phyloP scores from a whole-genome alignment of 2,888 invertebrate genomes.

The Trissoscelio sp. region DNA sequence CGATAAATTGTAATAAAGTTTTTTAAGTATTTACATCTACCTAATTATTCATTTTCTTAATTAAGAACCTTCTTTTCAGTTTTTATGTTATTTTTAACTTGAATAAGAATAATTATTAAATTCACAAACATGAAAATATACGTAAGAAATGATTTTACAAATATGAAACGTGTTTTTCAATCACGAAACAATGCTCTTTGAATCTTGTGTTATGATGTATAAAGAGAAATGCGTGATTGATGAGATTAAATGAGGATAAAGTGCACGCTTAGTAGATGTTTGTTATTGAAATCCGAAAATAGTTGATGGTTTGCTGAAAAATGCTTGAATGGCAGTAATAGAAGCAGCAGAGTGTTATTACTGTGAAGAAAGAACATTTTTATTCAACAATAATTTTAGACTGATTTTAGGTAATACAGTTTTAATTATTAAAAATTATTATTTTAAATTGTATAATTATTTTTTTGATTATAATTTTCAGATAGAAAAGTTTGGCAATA shows the following conservation, averaged over 20 bases:
- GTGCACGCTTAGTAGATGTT: slow-evolving; percentile 53
- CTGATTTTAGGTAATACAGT: too few species aligned
- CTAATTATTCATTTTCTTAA: background rate
- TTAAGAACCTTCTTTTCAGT: too few species aligned
- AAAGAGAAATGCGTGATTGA: slow-evolving; percentile 51
- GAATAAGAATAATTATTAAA: too few species aligned
- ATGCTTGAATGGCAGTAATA: slow-evolving; percentile 21
- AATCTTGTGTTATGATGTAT: slow-evolving; percentile 12
- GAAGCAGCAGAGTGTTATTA: background rate
- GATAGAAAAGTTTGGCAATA: too few species aligned
- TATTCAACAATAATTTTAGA: too few species aligned
- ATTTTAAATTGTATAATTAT: too few species aligned
- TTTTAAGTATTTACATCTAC: background rate
- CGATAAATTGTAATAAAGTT: slow-evolving; percentile 8
- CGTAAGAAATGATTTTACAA: background rate
- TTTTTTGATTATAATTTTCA: too few species aligned
- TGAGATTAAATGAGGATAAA: slow-evolving; percentile 54
- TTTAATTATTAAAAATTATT: too few species aligned
- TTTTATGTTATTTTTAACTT: too few species aligned
- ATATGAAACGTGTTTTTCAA: slow-evolving; percentile 4
- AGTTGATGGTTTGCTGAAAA: slow-evolving; percentile 47
- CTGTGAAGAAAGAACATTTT: too few species aligned
- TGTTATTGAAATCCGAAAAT: slow-evolving; percentile 60
- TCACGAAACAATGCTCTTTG: slow-evolving; percentile 27
- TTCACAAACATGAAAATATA: background rate